Conservation (phyloP, 92 coral and sea anemone species). For the Paramuricea clavata region DNA sequence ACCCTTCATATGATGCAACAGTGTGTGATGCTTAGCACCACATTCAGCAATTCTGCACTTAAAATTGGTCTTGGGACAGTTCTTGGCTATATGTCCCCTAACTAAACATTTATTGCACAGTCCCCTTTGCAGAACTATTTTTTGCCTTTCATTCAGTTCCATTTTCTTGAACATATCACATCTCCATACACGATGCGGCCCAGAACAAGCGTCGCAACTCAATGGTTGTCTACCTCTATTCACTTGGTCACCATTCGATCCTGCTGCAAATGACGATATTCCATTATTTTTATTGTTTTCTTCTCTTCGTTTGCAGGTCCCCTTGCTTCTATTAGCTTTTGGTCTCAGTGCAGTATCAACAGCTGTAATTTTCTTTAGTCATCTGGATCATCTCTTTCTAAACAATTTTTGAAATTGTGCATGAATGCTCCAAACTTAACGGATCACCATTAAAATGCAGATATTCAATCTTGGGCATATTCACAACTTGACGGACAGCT, state of each 20-base stretch:
- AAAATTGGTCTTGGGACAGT: slow-evolving; percentile 58
- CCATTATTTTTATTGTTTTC: not conserved
- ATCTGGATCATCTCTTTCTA: slow-evolving; percentile 63
- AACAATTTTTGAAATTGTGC: slow-evolving; percentile 63
- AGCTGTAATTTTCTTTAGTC: slow-evolving; percentile 66
- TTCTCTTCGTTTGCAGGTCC: not conserved
- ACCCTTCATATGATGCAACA: slow-evolving; percentile 54
- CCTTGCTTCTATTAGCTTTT: not conserved
- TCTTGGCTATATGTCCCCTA: slow-evolving; percentile 66
- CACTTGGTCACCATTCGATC: not conserved
- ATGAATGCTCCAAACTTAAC: slow-evolving; percentile 58
- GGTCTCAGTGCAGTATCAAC: slow-evolving; percentile 65
- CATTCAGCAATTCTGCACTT: slow-evolving; percentile 67
- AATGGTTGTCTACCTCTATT: not conserved
- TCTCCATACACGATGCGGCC: slow-evolving; percentile 70
- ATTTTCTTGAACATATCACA: slow-evolving; percentile 65
- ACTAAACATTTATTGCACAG: slow-evolving; percentile 72
- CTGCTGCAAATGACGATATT: slow-evolving; percentile 8
- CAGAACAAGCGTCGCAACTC: slow-evolving; percentile 57
- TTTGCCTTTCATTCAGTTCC: not conserved
- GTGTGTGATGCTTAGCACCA: slow-evolving; percentile 65
- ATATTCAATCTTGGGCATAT: slow-evolving; percentile 69
- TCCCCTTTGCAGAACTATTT: slow-evolving; percentile 8
- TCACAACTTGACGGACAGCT: not conserved
- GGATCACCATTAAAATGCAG: slow-evolving; percentile 75